These are phyloP conservation scores for Macquaria australasica DNA, from an alignment of 2,113 vertebrate species.

Conservation along the genomic window DNA sequence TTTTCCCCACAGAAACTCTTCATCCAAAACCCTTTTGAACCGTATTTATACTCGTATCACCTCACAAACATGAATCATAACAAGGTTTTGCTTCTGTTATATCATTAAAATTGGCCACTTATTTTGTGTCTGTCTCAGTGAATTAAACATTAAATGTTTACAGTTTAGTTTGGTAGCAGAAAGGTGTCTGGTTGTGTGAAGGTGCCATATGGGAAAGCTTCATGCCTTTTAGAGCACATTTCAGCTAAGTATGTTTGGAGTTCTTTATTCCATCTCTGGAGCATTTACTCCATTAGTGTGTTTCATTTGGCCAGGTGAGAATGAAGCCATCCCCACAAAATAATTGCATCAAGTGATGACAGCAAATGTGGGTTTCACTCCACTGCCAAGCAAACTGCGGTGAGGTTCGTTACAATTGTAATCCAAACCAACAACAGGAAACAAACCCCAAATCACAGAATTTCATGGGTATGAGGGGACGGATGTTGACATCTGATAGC, in stretches of 20 bases:
- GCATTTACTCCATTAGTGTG: constrained; percentile 25
- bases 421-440: constrained; percentile 53
- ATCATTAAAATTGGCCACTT: constrained; percentile 55
- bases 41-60: constrained; percentile 54
- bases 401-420: constrained; percentile 36
- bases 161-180: constrained; percentile 26
- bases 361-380: neutral
- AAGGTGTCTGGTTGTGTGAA: constrained; percentile 46
- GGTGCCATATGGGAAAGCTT: constrained; percentile 41
- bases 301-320: constrained; percentile 61
- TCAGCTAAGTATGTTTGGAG: constrained; percentile 21
- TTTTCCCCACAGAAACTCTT: constrained; percentile 45
- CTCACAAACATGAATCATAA: constrained; percentile 48
- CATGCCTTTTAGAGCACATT: constrained; percentile 20
- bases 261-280: constrained; percentile 1
- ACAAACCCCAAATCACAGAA: constrained; percentile 22
- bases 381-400: constrained; percentile 21
- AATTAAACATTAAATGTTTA: constrained; percentile 48
- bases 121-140: constrained; percentile 6
- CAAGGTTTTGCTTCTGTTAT: constrained; percentile 36
- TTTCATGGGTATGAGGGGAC: constrained; percentile 42
- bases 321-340: neutral
- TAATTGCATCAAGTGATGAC: constrained; percentile 22
- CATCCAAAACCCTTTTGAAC: constrained; percentile 56
- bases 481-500: constrained; percentile 59